These are phyloP conservation scores for Elgonia sp. DNA, from an alignment of 2,888 invertebrate species.

Conservation along the genomic window DNA sequence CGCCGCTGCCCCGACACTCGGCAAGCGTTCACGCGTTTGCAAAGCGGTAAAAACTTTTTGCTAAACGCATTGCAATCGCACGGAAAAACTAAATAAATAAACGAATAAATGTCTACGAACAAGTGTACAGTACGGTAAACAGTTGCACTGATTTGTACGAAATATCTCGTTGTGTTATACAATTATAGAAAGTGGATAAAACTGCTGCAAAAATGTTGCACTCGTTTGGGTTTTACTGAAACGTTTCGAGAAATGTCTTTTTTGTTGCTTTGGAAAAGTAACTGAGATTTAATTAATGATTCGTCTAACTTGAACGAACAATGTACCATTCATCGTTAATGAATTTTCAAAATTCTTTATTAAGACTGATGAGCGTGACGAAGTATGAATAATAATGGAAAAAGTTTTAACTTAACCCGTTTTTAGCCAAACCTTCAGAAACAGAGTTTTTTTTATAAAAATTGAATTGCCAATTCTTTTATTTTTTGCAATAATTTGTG, in stretches of 20 bases:
- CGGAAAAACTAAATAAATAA: constrained; percentile 9
- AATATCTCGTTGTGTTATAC: constrained; percentile 63
- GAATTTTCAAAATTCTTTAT: background rate
- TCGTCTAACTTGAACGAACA: background rate
- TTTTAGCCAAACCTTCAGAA: too few species aligned
- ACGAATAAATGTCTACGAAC: background rate
- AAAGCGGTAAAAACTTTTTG: constrained; percentile 45
- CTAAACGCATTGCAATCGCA: constrained; percentile 1
- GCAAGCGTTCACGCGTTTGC: constrained; percentile 34
- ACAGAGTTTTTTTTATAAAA: too few species aligned
- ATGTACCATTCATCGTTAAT: background rate
- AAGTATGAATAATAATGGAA: too few species aligned
- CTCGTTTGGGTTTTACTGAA: constrained; percentile 47
- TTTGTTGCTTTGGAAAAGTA: constrained; percentile 17
- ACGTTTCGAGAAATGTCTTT: constrained; percentile 23
- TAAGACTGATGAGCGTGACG: too few species aligned
- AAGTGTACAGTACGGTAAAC: background rate
- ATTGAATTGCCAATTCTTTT: too few species aligned
- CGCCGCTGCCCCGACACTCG: background rate
- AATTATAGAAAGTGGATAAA: constrained; percentile 72
- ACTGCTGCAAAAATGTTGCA: constrained; percentile 64
- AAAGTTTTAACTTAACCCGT: too few species aligned
- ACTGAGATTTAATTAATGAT: constrained; percentile 16
- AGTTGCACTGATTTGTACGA: constrained; percentile 48
- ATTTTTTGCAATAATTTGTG: too few species aligned